Conservation (phyloP, 2,113 vertebrate species). For the Apaloderma vittatum region DNA sequence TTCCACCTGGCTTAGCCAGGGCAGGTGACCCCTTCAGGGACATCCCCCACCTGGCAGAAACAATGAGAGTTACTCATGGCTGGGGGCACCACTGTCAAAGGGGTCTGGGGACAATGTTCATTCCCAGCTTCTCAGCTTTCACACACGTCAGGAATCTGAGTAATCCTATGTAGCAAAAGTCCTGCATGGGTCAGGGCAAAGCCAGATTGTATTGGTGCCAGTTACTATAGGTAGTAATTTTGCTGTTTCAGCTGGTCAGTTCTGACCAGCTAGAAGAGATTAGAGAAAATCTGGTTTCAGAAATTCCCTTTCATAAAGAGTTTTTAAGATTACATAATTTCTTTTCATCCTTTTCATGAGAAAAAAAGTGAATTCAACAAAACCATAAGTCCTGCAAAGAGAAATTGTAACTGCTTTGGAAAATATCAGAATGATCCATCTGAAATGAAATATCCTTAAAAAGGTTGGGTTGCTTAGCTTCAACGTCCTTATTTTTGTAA, state of each 20-base stretch:
- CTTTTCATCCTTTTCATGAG: neutral
- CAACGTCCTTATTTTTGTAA: neutral
- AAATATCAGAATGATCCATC: neutral
- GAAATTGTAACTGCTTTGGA: neutral
- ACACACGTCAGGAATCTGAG: neutral
- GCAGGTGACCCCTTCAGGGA: neutral
- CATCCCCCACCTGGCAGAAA: neutral
- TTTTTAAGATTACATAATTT: neutral
- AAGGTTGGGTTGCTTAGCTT: neutral
- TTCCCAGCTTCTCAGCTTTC: neutral
- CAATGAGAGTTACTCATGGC: fast-evolving
- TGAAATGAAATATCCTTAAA: neutral
- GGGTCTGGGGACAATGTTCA: neutral
- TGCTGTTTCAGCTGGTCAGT: neutral
- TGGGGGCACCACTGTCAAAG: neutral
- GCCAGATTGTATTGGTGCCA: neutral
- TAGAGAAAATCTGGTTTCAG: neutral
- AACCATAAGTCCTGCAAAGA: neutral
- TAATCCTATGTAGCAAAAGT: neutral
- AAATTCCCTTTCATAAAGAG: neutral
- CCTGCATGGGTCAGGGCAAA: neutral
- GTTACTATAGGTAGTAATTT: constrained; percentile 30
- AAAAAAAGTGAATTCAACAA: neutral
- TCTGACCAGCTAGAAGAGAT: neutral
- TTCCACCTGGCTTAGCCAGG: neutral